Conservation (phyloP, 2,113 vertebrate species). For the Dermatemys mawii region DNA sequence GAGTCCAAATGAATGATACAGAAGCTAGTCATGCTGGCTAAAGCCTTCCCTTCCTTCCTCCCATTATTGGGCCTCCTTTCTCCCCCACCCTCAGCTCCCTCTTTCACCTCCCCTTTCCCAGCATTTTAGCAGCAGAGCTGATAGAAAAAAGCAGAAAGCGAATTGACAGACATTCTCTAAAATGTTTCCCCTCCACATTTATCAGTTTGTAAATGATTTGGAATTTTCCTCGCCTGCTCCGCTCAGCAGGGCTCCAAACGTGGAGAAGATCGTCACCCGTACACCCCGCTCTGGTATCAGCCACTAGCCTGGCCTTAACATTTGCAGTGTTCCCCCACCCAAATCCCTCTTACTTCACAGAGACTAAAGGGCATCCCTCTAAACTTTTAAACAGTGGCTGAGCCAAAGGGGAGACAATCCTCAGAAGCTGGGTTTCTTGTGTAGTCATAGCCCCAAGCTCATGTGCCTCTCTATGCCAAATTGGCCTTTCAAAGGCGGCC, state of each 20-base stretch:
- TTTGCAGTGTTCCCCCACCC: neutral
- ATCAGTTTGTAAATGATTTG: neutral
- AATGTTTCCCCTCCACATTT: neutral
- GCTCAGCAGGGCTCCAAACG: neutral
- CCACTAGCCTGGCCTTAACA: neutral
- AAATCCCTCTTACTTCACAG: slow-evolving; percentile 9
- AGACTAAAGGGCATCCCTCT: slow-evolving; percentile 41
- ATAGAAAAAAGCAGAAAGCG: neutral
- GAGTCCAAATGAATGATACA: slow-evolving; percentile 43
- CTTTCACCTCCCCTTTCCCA: neutral
- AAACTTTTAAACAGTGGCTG: neutral
- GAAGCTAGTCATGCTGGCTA: slow-evolving; percentile 38
- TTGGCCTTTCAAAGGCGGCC: neutral
- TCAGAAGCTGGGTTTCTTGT: neutral
- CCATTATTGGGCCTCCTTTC: neutral
- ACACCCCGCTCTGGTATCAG: neutral
- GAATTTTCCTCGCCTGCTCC: neutral
- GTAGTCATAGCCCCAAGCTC: neutral
- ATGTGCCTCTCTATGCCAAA: neutral
- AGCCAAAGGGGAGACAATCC: slow-evolving; percentile 38
- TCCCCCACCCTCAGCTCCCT: neutral
- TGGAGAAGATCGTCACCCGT: neutral
- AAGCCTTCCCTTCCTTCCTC: slow-evolving; percentile 35
- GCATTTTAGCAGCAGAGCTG: neutral
- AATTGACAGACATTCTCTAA: neutral